Percentiles rank a stretch among this genome's conserved stretches.
phyloP scores from a whole-genome alignment of 2,797 vertebrate species.

The Sylvia borin region DNA sequence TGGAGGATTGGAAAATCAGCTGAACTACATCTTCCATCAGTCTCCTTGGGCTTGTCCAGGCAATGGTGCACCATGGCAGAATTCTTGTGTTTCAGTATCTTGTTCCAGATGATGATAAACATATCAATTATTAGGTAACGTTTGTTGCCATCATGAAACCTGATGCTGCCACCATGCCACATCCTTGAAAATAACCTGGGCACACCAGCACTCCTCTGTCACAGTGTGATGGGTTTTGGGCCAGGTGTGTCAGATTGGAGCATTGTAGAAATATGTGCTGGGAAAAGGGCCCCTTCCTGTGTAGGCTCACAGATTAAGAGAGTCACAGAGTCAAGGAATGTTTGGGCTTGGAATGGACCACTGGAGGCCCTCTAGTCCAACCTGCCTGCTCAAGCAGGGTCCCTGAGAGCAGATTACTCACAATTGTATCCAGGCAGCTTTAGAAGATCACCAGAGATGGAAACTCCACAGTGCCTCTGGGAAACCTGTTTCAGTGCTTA shows the following conservation, averaged over 20 bases:
- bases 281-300: not conserved
- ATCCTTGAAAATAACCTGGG: not conserved
- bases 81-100: not conserved
- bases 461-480: not conserved
- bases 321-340: not conserved
- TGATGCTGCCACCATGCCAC: not conserved
- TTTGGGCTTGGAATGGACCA: not conserved
- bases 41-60: not conserved
- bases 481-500: not conserved
- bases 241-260: not conserved
- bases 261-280: not conserved
- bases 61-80: not conserved
- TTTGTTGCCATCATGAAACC: not conserved
- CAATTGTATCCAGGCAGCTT: not conserved
- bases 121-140: not conserved
- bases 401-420: not conserved
- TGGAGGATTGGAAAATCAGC: not conserved
- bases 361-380: not conserved
- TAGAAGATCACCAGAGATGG: not conserved
- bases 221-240: not conserved
- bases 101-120: not conserved
- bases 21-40: not conserved
- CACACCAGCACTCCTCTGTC: not conserved
- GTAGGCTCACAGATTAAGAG: not conserved
- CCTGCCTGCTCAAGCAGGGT: not conserved